Conservation (phyloP, 37 sponge, comb jelly and placozoan genomes). For the Aplysina aerophoba region DNA sequence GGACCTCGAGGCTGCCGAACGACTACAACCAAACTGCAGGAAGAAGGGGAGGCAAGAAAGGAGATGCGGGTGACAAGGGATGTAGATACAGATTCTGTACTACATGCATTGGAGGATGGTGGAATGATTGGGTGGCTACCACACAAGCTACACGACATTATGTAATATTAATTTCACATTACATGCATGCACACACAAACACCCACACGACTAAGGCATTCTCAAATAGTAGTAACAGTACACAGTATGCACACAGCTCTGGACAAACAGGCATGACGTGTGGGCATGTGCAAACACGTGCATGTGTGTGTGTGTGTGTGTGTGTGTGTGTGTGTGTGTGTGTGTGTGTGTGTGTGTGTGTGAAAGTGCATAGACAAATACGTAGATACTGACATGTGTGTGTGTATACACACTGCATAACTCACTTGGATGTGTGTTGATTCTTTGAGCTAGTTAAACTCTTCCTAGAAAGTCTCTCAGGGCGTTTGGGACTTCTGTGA, state of each 20-base stretch:
- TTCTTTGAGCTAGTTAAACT: neutral
- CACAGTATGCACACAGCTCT: neutral
- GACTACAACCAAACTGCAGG: constrained; percentile 30
- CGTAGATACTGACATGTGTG: too few relatives aligned
- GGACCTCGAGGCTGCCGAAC: constrained; percentile 76
- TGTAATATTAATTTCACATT: too few relatives aligned
- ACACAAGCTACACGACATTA: too few relatives aligned
- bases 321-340: constrained; percentile 18
- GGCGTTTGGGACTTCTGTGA: constrained; percentile 1
- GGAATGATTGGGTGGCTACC: too few relatives aligned
- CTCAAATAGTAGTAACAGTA: constrained; percentile 6
- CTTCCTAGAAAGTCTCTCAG: constrained; percentile 19
- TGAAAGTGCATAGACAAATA: too few relatives aligned
- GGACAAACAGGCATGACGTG: neutral
- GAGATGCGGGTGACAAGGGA: neutral
- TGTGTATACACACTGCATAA: neutral
- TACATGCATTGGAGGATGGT: too few relatives aligned
- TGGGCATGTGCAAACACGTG: neutral
- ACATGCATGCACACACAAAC: neutral
- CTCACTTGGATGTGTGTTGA: constrained; percentile 20
- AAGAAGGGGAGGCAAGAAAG: neutral
- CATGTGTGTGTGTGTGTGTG: constrained; percentile 17
- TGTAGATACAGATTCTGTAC: too few relatives aligned
- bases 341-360: constrained; percentile 21
- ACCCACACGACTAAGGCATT: neutral